Evolutionary conservation across 2,113 vertebrate genomes (phyloP), one percentile per base, ranked within the genome.

Genomic region (Zosterops pallidus): DNA sequence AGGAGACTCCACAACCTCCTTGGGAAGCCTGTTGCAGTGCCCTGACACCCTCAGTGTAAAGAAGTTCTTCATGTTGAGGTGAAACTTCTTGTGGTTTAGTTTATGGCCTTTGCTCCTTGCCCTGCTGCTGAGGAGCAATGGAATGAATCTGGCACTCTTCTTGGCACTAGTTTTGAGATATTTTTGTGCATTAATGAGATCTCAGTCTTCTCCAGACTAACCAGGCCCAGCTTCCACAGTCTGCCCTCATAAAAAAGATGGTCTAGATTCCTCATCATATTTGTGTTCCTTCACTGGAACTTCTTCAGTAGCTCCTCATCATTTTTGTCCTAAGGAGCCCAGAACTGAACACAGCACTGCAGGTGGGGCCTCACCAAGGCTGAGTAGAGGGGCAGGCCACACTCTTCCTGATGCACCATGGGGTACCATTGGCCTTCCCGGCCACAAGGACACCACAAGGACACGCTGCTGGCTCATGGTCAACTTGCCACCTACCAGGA

Each of bases 41-140:
- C 50, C 63, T 52, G 37, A 14, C 53, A 68, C 11, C 20, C 25
- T 37, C 37, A 44, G 14, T 7, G 9, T 15, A 26, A 57, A 41
- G 42, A 68, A 46, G 11, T 60, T 60, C 4, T 35, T 26, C 22
- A 44, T 12, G 8, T 28, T 60, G 7, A 60, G 23, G 14, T 77
- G 46, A 17, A 52, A 33, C 5, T 6, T 21, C 21, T 22, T 15
- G 53, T 33, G 7, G 8, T 44, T 86, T 44, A 37, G 3, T 44
- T 77, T 44, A 52, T 60, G 37, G 72, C 46, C 33, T 44, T 44
- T 60, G 9, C 18, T 69, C 33, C 63, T 46, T 10, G 4, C 49
- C 33, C 26, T 86, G 26, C 44, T 0, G 0, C 28, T 78, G 39
- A 8, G 39, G 1, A 47, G 12, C 28, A 39, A 14, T 11, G 46